A percentile compares a stretch with the other conserved stretches of the same genome.
These are phyloP conservation scores for Carassius carassius DNA, from an alignment of 2,113 vertebrate species.

Conservation along the genomic window DNA sequence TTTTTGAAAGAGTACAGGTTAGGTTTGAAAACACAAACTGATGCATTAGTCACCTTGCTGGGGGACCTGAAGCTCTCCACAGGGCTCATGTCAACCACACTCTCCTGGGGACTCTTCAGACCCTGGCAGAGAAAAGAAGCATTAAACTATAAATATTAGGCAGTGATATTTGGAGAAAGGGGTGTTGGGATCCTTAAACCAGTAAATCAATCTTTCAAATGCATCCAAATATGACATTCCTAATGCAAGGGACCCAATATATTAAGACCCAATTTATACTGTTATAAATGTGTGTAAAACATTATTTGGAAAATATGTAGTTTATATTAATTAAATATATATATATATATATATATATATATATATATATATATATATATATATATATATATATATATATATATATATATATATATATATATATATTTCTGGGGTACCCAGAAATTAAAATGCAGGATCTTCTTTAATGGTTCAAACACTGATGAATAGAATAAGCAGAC, in stretches of 20 bases:
- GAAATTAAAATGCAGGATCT: no score
- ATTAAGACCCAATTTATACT: not conserved
- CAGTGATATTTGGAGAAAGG: not conserved
- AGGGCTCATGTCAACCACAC: conserved; percentile 89
- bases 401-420: no score
- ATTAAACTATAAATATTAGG: not conserved
- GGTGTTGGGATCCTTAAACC: not conserved
- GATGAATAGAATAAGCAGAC: no score
- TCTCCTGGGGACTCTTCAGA: conserved; percentile 94
- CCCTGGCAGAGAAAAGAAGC: conserved; percentile 70
- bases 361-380: no score
- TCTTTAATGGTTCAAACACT: no score
- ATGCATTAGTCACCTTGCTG: conserved; percentile 79
- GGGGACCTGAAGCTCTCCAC: conserved; percentile 90
- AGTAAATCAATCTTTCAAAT: not conserved
- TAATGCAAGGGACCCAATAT: not conserved
- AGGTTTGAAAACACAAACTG: conserved; percentile 45
- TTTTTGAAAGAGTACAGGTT: not conserved
- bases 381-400: no score
- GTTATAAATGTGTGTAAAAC: not conserved
- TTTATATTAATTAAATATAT: no score
- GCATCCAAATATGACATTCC: not conserved
- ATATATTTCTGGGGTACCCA: no score
- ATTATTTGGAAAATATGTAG: not conserved
- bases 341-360: no score